A percentile compares a stretch with the other conserved stretches of the same genome.
phyloP scores from a whole-genome alignment of 2,113 vertebrate genomes.

The Amazona vittata region DNA sequence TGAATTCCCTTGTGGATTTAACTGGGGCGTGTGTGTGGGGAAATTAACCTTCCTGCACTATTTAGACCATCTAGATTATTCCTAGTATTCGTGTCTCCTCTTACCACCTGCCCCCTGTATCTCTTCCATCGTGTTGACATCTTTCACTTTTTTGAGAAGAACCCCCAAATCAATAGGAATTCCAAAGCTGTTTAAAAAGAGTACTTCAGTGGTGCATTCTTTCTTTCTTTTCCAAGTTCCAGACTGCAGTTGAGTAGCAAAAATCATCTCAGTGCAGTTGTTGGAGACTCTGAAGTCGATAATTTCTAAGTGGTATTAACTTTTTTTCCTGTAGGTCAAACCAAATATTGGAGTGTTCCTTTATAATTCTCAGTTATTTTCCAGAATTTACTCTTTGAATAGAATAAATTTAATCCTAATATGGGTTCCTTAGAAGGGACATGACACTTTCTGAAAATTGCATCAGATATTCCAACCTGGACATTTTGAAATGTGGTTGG shows the following conservation, averaged over 20 bases:
- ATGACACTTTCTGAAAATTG: background rate
- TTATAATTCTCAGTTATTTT: background rate
- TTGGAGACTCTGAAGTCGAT: background rate
- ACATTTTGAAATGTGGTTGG: background rate
- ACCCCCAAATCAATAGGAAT: background rate
- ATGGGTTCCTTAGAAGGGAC: background rate
- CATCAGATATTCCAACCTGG: background rate
- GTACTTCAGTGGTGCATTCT: background rate
- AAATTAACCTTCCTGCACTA: background rate
- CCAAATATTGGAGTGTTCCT: background rate
- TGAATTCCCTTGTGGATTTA: background rate
- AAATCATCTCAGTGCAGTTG: background rate
- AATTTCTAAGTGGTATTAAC: background rate
- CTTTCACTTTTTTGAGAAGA: background rate
- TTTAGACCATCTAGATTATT: background rate
- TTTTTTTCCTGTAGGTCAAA: background rate
- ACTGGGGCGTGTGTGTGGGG: accelerated
- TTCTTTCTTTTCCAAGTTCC: background rate
- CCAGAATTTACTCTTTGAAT: background rate
- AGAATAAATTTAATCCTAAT: background rate
- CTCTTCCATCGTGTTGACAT: background rate
- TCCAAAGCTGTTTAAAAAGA: background rate
- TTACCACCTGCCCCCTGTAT: accelerated
- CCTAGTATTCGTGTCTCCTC: background rate
- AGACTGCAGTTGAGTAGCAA: background rate